Evolutionary conservation across 2,888 invertebrate species (phyloP), one percentile per base, ranked within the genome.

Genomic region (Amphipyra berbera): DNA sequence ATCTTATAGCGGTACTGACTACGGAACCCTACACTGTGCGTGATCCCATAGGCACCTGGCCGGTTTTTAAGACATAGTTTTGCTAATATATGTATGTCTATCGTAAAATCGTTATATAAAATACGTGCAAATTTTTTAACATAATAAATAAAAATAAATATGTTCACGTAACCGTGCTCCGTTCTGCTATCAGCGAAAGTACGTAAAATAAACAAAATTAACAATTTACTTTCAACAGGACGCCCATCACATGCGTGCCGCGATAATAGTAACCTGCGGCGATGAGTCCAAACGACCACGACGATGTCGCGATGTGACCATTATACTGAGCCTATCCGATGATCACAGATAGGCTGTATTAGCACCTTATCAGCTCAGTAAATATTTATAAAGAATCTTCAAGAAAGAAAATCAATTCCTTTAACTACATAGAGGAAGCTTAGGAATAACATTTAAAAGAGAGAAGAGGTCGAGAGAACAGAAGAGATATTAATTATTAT

Each of bases 211-310:
- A 83, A 83, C 76, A 79, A 81, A 82, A 80, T 81, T 73, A 84
- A 76, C 76, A 73, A 80, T 82, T 79, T 77, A 79, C 78, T 82
- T 85, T 81, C 85, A 82, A 85, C 82, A 77, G 73, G 74, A 66
- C 61, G 66, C 62, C 69, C 21, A 21, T 21, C 21, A 21, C 66
- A 60, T 56, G 54, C 73, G 60, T 69, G 74, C 71, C 74, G 76
- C 67, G 72, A 82, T 86, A 82, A 81, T 78, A 64, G 60, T 76
- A 79, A 85, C n/a, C 61, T 81, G 59, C 49, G 42, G 53, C 59
- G 48, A 47, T 54, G 66, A 60, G 46, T 14, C 59, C 45, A 30
- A 30, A 30, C 30, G 30, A 30, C 30, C 30, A 21, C 48, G 35
- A 35, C 7, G 21, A 21, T 3, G 21, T 3, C 3, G 35, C 33